Percentiles rank a stretch among this genome's conserved stretches.
These are phyloP conservation scores for Lepidurus couesii DNA, from an alignment of 1,140 invertebrate genomes.

Conservation along the genomic window DNA sequence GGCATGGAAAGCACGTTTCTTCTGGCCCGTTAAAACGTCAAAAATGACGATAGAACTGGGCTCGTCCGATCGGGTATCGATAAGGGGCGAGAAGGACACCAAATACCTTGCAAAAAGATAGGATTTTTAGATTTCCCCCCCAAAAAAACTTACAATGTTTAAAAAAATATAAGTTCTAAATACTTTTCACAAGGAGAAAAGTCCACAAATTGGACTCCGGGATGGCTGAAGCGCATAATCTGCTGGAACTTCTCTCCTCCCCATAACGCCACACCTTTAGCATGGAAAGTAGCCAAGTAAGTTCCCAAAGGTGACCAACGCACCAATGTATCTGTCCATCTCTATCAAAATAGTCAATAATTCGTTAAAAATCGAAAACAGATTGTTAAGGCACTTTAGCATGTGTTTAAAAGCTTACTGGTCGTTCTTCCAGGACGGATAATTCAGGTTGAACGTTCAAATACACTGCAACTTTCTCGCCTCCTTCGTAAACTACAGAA, in stretches of 20 bases:
- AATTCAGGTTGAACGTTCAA: conserved; percentile 86
- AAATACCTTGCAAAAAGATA: conserved; percentile 58
- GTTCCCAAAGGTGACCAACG: conserved; percentile 96
- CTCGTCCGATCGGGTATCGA: conserved; percentile 51
- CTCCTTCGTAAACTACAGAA: conserved; percentile 76
- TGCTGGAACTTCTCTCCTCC: conserved; percentile 88
- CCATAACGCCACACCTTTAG: conserved; percentile 92
- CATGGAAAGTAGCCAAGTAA: conserved; percentile 92
- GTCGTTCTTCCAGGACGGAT: conserved; percentile 70
- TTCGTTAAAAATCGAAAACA: conserved; percentile 9
- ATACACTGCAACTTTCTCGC: conserved; percentile 78
- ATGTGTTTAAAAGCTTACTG: conserved; percentile 51
- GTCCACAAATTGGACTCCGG: conserved; percentile 88
- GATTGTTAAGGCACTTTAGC: conserved; percentile 30
- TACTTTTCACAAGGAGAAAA: conserved; percentile 95
- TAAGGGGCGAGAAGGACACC: conserved; percentile 79
- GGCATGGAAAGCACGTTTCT: conserved; percentile 83
- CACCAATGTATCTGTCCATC: conserved; percentile 91
- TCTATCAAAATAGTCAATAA: conserved; percentile 48
- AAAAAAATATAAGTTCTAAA: conserved; percentile 37
- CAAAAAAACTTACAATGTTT: conserved; percentile 18
- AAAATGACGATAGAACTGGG: conserved; percentile 75
- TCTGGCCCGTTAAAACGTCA: conserved; percentile 86
- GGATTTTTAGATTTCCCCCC: not conserved
- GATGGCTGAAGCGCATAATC: conserved; percentile 84